Evolutionary conservation across 2,797 vertebrate genomes (phyloP), one percentile per base, ranked within the genome.

Genomic region (Champsocephalus gunnari): DNA sequence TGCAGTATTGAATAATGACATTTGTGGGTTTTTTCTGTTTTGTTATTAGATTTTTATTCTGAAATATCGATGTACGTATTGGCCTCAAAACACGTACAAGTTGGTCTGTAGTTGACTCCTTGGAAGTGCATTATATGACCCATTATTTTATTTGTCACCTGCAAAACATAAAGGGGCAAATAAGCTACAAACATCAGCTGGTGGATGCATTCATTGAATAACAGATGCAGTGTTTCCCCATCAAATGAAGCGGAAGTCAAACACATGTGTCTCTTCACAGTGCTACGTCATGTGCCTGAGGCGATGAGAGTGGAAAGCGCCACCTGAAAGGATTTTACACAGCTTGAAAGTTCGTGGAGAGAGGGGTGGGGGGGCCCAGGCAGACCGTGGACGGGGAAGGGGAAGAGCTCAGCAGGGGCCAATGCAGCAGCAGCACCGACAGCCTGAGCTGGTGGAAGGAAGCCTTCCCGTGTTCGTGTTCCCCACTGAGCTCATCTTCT

Each of bases 381-480:
- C 90, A 90, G 89, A 92, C 77, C 13, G 81, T 91, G 87, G 94
- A 94, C 92, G 90, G 90, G 91, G 89, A 92, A 75, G 84, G 81
- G 74, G 75, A 75, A 91, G 95, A 94, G 93, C 93, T 93, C 93
- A 94, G 95, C 89, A 92, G 94, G 96, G 94, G 97, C 97, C 96
- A 98, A 99, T 99, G 98, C 98, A 99, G 97, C 94, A 99, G 96
- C 94, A 99, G 96, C 97, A 98, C 94, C 96, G 96, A 94, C 97
- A 98, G 95, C 97, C 98, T 94, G 98, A 99, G 93, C 95, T 97
- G 94, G 97, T 99, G 98, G 97, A 98, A 96, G 98, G 98, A 96
- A 98, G 94, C 95, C 98, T 99, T 98, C 98, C 98, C 41, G 97
- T 99, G 90, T 99, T 99, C 85, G 97, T 99, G 92, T 99, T 99